Conservation (phyloP, 2,113 vertebrate genomes). For the Triplophysa tibetana region DNA sequence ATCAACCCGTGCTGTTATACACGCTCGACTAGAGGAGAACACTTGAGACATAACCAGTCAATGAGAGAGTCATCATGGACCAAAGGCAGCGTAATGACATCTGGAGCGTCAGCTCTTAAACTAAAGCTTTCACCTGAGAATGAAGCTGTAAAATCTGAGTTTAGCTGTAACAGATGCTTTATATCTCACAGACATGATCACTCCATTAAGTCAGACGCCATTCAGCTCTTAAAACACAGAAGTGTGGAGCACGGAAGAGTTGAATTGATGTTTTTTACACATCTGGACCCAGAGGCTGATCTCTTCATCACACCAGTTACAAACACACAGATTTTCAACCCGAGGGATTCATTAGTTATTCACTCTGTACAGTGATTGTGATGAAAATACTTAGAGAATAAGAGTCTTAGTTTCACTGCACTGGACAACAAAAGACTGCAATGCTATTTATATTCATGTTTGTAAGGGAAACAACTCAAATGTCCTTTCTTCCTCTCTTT, state of each 20-base stretch:
- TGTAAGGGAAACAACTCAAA: too few species aligned
- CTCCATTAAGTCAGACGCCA: not conserved
- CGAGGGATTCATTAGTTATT: too few species aligned
- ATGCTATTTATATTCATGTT: too few species aligned
- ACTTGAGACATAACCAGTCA: constrained; percentile 4
- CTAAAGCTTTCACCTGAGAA: constrained; percentile 1
- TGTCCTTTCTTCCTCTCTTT: too few species aligned
- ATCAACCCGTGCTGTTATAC: not conserved
- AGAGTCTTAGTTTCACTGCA: too few species aligned
- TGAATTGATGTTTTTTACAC: not conserved
- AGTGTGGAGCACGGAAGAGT: not conserved
- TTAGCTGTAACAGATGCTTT: not conserved
- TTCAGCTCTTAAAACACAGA: constrained; percentile 11
- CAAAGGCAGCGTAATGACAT: not conserved
- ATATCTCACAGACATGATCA: constrained; percentile 16
- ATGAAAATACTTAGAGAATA: too few species aligned
- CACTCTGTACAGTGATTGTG: too few species aligned
- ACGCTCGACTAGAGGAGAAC: constrained; percentile 6
- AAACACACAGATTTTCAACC: not conserved
- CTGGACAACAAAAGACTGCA: too few species aligned
- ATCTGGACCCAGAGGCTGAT: too few species aligned
- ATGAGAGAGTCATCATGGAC: constrained; percentile 15
- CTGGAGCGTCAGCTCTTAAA: constrained; percentile 1
- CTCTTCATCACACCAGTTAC: not conserved
- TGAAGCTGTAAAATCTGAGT: not conserved